Conservation (phyloP, 2,888 invertebrate genomes). For the Trichogramma dendrolimi region DNA sequence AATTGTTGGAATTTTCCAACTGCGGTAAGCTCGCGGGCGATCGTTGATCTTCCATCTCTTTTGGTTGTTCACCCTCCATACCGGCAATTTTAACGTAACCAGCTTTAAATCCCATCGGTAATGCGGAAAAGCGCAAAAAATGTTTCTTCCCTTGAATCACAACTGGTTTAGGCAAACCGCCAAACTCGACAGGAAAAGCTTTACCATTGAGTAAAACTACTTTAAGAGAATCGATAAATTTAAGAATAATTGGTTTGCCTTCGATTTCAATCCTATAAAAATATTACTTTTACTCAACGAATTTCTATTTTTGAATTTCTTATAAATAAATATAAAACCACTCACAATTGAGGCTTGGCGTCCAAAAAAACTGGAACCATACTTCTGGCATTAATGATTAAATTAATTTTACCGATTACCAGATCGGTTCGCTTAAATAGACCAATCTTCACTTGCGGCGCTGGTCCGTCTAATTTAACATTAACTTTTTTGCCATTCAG, state of each 20-base stretch:
- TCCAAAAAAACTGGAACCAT: constrained; percentile 80
- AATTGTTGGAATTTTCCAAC: too few relatives aligned
- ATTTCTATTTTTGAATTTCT: background rate
- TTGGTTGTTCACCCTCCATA: constrained; percentile 64
- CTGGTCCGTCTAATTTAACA: constrained; percentile 82
- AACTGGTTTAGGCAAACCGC: constrained; percentile 77
- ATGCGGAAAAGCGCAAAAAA: constrained; percentile 74
- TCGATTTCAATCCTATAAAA: constrained; percentile 61
- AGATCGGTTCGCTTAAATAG: constrained; percentile 72
- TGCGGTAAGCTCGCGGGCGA: constrained; percentile 30
- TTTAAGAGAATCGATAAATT: constrained; percentile 74
- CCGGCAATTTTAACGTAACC: constrained; percentile 67
- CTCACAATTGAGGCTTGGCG: constrained; percentile 70
- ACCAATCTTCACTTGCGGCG: constrained; percentile 91
- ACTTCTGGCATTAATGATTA: constrained; percentile 76
- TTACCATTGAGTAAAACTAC: constrained; percentile 76
- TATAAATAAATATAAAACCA: constrained; percentile 17
- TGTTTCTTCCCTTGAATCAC: constrained; percentile 71
- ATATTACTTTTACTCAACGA: background rate
- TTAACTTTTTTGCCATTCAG: constrained; percentile 73
- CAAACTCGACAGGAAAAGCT: constrained; percentile 75
- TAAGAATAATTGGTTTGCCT: constrained; percentile 68
- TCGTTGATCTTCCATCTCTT: constrained; percentile 27
- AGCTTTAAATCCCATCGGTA: constrained; percentile 70
- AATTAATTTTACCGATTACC: constrained; percentile 77